Conservation (phyloP, 2,888 invertebrate species). For the Acrocera orbiculus region DNA sequence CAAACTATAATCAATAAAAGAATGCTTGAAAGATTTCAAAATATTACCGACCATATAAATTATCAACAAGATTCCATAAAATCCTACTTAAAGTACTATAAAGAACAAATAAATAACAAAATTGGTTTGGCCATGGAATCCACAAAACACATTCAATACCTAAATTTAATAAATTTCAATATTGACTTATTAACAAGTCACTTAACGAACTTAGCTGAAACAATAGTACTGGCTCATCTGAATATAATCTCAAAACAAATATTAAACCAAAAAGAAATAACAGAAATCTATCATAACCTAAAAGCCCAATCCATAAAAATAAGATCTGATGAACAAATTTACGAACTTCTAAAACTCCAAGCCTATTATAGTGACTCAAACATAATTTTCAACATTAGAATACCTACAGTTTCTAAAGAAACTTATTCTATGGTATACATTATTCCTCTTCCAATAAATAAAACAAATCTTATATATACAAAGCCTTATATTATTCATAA, state of each 20-base stretch:
- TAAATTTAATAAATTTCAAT: no score
- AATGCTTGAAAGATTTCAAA: conserved; percentile 10
- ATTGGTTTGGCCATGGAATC: not conserved
- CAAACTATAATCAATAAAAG: conserved; percentile 7
- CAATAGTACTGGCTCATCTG: conserved; percentile 10
- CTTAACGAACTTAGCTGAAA: conserved; percentile 9
- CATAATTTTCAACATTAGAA: conserved; percentile 12
- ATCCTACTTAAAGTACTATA: conserved; percentile 6
- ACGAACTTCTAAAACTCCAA: conserved; percentile 10
- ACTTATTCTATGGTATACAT: no score
- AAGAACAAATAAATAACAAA: no score
- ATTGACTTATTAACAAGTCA: conserved; percentile 7
- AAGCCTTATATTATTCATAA: not conserved
- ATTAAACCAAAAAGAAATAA: no score
- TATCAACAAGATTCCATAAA: conserved; percentile 8
- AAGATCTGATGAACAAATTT: conserved; percentile 10
- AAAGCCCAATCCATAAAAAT: conserved; percentile 6
- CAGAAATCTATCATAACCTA: conserved; percentile 6
- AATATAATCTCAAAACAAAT: conserved; percentile 11
- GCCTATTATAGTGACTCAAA: conserved; percentile 10
- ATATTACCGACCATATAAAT: conserved; percentile 12
- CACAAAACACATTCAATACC: conserved; percentile 5
- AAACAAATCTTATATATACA: not conserved
- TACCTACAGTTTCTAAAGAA: no score
- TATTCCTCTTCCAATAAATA: conserved; percentile 4